Evolutionary conservation across 2,113 vertebrate species (phyloP).

Genomic region (Neomonachus schauinslandi): DNA sequence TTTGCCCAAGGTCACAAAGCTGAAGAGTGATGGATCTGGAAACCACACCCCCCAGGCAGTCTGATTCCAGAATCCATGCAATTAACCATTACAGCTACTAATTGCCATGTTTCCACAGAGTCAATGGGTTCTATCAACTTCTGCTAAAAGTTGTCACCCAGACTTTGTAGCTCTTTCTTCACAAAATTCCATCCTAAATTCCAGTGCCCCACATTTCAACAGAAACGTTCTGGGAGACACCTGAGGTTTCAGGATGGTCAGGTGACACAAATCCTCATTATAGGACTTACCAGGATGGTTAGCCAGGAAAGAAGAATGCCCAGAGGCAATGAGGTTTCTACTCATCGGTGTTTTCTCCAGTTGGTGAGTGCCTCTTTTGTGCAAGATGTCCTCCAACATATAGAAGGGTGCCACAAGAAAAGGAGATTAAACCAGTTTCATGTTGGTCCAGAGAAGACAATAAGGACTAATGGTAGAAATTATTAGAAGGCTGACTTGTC

Average conservation of each 20-base stretch:
- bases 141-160: neutral
- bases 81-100: neutral
- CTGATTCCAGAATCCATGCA: neutral
- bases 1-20: neutral
- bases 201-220: neutral
- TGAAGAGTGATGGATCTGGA: neutral
- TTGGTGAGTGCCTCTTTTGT: neutral
- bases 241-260: neutral
- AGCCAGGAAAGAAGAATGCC: neutral
- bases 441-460: neutral
- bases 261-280: neutral
- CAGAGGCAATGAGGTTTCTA: neutral
- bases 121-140: neutral
- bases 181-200: neutral
- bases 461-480: neutral
- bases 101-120: neutral
- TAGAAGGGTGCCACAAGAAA: neutral
- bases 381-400: neutral
- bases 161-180: neutral
- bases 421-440: neutral
- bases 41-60: neutral
- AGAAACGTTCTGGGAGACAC: neutral
- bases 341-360: neutral
- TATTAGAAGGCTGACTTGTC: neutral
- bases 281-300: neutral